Base-by-base conservation (phyloP, 2,113 vertebrate genomes). In the Xenopus laevis region DNA sequence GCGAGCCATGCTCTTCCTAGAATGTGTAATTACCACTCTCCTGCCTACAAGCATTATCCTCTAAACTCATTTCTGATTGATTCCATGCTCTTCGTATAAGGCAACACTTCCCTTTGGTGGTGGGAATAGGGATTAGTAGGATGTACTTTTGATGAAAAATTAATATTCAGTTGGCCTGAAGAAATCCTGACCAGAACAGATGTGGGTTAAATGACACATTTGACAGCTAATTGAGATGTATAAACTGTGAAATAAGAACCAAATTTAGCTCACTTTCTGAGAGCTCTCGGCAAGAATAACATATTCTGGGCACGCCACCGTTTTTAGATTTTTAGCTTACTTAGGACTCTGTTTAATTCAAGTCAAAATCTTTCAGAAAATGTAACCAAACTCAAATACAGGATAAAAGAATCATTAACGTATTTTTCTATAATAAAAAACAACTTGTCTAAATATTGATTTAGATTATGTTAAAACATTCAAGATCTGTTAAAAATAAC, bases 141-240 rank as follows among this genome's bases (percentile, higher is more conserved):
- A 60, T 60, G 58, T 27, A 60, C 20, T 60, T 60, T 60, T 20
- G 20, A 60, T 60, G 58, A 60, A 60, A 60, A 60, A 60, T 60
- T 18, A 21, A 27, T 58, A 27, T 60, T 21, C 58, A 60, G 58
- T 16, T 60, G 58, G 58, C 58, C 58, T 60, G 58, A 18, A 20
- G 58, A 60, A 60, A 60, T 60, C 58, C 18, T 60, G 58, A 60
- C 58, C 20, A 23, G 18, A 60, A 27, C 58, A 60, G 58, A 60
- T 60, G 58, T 23, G 21, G 58, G 58, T 60, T 46, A 65, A 65
- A 65, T 65, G 63, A 65, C 63, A 65, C 33, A 45, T 65, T 40
- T 65, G 63, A 65, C 63, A 46, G 63, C 16, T 65, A 65, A 65
- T 65, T 65, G 63, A 65, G 63, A 65, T 65, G 63, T 65, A 65